A percentile compares a stretch with the other conserved stretches of the same genome.
Evolutionary conservation across 2,888 invertebrate genomes (phyloP).

Genomic region (Himalopsyche kuldschensis): DNA sequence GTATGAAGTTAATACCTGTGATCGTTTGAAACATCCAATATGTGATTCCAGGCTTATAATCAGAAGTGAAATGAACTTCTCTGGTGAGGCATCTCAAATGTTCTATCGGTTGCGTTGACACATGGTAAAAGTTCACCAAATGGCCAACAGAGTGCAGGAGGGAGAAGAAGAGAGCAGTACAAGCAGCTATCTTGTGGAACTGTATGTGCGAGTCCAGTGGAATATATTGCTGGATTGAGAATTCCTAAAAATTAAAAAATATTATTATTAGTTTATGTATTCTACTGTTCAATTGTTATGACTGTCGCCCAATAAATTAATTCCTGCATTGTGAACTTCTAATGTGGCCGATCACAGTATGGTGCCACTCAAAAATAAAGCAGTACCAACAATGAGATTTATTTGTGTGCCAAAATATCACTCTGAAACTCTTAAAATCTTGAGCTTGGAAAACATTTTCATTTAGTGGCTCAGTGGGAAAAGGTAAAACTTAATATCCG

Average conservation of each 20-base stretch:
- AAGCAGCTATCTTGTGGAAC: slow-evolving; percentile 95
- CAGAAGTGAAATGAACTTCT: slow-evolving; percentile 92
- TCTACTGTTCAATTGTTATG: not conserved
- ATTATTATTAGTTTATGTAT: not conserved
- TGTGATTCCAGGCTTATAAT: slow-evolving; percentile 89
- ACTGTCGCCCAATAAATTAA: no score
- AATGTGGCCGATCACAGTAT: no score
- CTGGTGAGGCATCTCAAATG: slow-evolving; percentile 90
- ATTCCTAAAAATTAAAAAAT: slow-evolving; percentile 61
- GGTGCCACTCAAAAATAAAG: no score
- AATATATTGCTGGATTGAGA: slow-evolving; percentile 90
- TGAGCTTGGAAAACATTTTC: not conserved
- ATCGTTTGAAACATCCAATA: slow-evolving; percentile 96
- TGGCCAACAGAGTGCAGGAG: slow-evolving; percentile 91
- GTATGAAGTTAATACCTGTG: slow-evolving; percentile 65
- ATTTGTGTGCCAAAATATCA: no score
- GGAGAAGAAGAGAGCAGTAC: slow-evolving; percentile 92
- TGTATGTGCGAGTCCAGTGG: slow-evolving; percentile 94
- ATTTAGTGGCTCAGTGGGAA: no score
- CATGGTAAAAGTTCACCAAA: slow-evolving; percentile 96
- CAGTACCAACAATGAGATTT: no score
- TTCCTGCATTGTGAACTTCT: no score
- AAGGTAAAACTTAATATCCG: no score
- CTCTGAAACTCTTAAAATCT: not conserved
- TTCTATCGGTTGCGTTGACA: slow-evolving; percentile 92